These are phyloP conservation scores for Cyanoliseus patagonus DNA, from an alignment of 2,113 vertebrate genomes.

Conservation along the genomic window DNA sequence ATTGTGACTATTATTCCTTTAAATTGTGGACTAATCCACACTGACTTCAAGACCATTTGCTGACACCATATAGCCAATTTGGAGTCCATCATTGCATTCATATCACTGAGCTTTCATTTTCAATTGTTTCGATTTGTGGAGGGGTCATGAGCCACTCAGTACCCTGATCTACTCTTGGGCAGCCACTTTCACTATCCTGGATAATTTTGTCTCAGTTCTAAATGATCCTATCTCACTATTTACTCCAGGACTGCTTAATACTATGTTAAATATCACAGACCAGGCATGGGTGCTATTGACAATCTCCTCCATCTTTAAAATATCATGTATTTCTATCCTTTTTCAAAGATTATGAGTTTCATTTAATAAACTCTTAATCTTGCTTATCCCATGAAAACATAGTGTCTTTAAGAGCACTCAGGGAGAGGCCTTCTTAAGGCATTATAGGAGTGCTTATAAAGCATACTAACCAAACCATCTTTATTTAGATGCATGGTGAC, in stretches of 20 bases:
- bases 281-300: rapidly evolving
- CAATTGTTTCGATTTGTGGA: background rate
- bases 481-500: background rate
- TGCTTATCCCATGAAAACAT: background rate
- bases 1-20: background rate
- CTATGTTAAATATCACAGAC: background rate
- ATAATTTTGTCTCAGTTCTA: background rate
- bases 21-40: background rate
- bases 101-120: background rate
- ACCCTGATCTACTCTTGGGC: background rate
- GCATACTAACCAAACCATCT: background rate
- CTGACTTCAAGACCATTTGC: background rate
- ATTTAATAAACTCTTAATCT: background rate
- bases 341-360: background rate
- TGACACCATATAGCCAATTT: background rate
- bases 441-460: background rate
- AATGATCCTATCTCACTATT: background rate
- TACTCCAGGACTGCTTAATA: background rate
- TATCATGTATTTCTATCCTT: background rate
- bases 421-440: background rate
- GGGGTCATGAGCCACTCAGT: background rate
- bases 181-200: background rate
- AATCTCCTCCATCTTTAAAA: background rate
- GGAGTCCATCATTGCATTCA: background rate
- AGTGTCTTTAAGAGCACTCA: background rate